phyloP scores from a whole-genome alignment of 2,888 invertebrate genomes.

The Camponotus fellah region DNA sequence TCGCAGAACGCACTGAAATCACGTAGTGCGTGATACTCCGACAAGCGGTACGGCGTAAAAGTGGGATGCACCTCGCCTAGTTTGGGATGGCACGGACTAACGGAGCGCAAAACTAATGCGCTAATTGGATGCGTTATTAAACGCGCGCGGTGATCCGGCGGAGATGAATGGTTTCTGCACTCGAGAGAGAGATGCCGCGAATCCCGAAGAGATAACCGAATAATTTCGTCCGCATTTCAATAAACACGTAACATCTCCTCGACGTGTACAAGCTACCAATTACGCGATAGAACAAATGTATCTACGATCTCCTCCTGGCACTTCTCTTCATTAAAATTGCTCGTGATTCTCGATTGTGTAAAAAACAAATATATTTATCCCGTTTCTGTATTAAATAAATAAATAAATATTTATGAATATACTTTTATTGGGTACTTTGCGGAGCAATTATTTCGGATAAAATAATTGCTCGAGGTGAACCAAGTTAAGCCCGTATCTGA shows the following conservation, averaged over 20 bases:
- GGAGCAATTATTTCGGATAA: not conserved
- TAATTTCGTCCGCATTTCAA: constrained; percentile 24
- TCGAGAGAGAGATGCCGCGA: constrained; percentile 4
- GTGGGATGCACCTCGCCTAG: constrained; percentile 65
- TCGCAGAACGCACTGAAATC: constrained; percentile 47
- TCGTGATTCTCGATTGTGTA: not conserved
- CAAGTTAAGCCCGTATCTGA: too few relatives aligned
- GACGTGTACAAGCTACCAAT: constrained; percentile 15
- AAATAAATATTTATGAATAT: not conserved
- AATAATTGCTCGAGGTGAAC: not conserved
- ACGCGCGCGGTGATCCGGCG: constrained; percentile 25
- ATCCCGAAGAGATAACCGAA: constrained; percentile 32
- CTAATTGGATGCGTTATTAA: constrained; percentile 59
- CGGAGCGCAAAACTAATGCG: constrained; percentile 57
- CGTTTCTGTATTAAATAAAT: too few relatives aligned
- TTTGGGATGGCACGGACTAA: constrained; percentile 50
- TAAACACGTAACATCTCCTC: constrained; percentile 17
- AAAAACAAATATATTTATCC: not conserved
- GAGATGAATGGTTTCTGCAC: not conserved
- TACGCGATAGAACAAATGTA: constrained; percentile 21
- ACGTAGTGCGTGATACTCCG: constrained; percentile 36
- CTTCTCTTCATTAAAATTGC: not conserved
- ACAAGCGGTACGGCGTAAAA: constrained; percentile 81
- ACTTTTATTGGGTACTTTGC: not conserved
- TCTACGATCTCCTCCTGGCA: constrained; percentile 19